These are phyloP conservation scores for Micrasema minimum DNA, from an alignment of 1,140 invertebrate species.

Conservation along the genomic window DNA sequence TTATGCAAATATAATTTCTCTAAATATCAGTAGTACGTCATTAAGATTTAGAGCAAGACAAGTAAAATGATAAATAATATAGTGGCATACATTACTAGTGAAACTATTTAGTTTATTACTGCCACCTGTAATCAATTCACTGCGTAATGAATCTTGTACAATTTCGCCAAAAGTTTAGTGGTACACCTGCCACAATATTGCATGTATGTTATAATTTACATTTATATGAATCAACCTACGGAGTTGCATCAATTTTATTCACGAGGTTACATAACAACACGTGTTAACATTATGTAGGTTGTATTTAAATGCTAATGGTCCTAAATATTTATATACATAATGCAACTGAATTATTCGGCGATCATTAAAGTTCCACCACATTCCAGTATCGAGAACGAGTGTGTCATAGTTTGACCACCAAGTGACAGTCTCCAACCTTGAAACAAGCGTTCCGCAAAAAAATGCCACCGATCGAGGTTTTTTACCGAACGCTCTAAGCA, in stretches of 20 bases:
- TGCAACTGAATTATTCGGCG: too few species aligned
- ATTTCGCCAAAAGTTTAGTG: too few species aligned
- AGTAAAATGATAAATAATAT: too few species aligned
- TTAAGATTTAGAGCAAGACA: too few species aligned
- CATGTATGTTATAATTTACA: background rate
- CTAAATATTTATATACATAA: background rate
- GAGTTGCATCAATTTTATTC: slow-evolving; percentile 16
- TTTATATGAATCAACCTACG: slow-evolving; percentile 3
- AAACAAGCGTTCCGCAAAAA: slow-evolving; percentile 11
- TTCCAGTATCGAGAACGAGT: slow-evolving; percentile 18
- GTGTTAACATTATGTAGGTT: background rate
- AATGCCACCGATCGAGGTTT: slow-evolving; percentile 10
- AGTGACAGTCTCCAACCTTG: slow-evolving; percentile 34
- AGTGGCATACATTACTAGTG: too few species aligned
- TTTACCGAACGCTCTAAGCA: background rate
- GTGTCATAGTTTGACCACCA: slow-evolving; percentile 26
- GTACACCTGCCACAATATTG: too few species aligned
- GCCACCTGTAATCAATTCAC: too few species aligned
- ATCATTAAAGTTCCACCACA: slow-evolving; percentile 6
- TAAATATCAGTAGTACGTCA: too few species aligned
- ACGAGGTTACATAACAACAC: background rate
- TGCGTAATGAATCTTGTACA: too few species aligned
- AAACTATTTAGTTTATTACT: too few species aligned
- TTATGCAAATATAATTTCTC: too few species aligned
- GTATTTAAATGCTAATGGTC: background rate